Evolutionary conservation across 2,888 invertebrate species (phyloP), one percentile per base, ranked within the genome.

Genomic region (Oscheius sp.): DNA sequence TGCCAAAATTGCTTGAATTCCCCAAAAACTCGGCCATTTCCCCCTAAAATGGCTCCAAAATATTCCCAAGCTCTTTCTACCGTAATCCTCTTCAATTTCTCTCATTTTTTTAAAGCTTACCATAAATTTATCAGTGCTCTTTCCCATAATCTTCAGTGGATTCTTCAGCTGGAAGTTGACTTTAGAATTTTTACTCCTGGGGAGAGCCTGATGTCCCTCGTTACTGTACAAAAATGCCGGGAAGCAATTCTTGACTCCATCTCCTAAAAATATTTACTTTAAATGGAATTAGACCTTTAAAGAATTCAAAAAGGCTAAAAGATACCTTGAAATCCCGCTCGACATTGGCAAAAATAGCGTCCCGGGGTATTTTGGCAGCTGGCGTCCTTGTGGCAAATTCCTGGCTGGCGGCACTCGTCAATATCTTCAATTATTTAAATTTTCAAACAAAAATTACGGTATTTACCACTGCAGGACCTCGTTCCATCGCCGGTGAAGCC

Each of bases 291-390:
- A 12, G 9, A 41, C 29, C 6, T 41, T 58, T 25, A n/a, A 21
- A 21, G 16, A 46, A 23, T 45, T 35, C 29, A 49, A 21, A 49
- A 25, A 46, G n/a, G 9, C 3, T 9, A 35, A 23, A 41, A n/a
- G 29, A 69, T 23, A 68, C 64, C n/a, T 73, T 43, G 29, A 75
- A 55, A 27, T 45, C 63, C 23, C 41, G 29, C 29, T 55, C 77
- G 76, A 61, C 88, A 88, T 69, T 87, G 82, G 72, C 88, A 88
- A 77, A 87, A 88, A 74, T 76, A 88, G 58, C 83, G 76, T n/a
- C 88, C 88, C 2, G 88, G 88, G 16, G 87, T 88, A 74, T 88
- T 88, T 12, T 83, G 84, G 75, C 88, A 88, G 13, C 77, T 68
- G 13, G 88, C 88, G 49, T 86, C 76, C 23, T 74, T 72, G 68